Evolutionary conservation across 2,888 invertebrate species (phyloP).

Genomic region (Watsonalla cultraria): DNA sequence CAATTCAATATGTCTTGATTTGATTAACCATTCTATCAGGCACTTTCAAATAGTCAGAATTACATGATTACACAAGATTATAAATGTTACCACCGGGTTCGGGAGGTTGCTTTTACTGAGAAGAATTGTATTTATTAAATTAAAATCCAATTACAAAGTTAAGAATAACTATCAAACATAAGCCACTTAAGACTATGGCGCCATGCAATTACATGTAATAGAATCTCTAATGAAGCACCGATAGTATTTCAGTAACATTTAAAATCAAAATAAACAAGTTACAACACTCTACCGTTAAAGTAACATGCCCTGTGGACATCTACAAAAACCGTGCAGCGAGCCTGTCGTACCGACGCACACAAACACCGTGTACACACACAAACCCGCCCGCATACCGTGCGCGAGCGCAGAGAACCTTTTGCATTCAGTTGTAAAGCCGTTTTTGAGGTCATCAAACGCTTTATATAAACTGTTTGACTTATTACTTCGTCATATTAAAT

Average conservation of each 20-base stretch:
- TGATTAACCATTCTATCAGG: too few relatives aligned
- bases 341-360: conserved; percentile 43
- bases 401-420: conserved; percentile 70
- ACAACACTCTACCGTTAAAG: conserved; percentile 44
- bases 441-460: conserved; percentile 74
- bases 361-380: conserved; percentile 35
- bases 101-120: too few relatives aligned
- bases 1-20: too few relatives aligned
- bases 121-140: too few relatives aligned
- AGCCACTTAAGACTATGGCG: too few relatives aligned
- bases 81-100: too few relatives aligned
- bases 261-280: conserved; percentile 29
- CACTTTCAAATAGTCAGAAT: too few relatives aligned
- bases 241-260: conserved; percentile 4
- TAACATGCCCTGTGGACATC: conserved; percentile 78
- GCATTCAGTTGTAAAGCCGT: conserved; percentile 70
- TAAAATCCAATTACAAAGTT: too few relatives aligned
- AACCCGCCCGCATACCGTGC: conserved; percentile 59
- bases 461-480: conserved; percentile 42
- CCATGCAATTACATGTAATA: too few relatives aligned
- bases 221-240: neutral
- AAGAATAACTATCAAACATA: too few relatives aligned
- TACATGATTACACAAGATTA: too few relatives aligned
- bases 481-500: conserved; percentile 23
- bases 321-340: conserved; percentile 77